Evolutionary conservation across 2,113 vertebrate species (phyloP).

Genomic region (Sciurus niger): DNA sequence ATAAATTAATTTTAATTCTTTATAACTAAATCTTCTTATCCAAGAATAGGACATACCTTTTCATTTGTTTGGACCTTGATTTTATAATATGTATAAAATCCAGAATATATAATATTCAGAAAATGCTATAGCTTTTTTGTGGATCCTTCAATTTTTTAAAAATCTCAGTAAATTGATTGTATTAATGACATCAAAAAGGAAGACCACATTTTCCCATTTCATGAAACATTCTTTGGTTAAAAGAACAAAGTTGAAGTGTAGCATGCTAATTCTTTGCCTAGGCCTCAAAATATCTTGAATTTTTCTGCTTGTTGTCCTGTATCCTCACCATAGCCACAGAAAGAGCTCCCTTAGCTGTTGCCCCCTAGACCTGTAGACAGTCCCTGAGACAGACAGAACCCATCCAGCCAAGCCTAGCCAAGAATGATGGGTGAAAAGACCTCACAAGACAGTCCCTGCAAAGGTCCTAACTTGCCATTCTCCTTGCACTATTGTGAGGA

Average conservation of each 20-base stretch:
- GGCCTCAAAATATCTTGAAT: background rate
- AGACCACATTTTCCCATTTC: background rate
- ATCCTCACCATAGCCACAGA: background rate
- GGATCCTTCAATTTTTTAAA: background rate
- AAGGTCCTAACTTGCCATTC: background rate
- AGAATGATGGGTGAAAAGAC: background rate
- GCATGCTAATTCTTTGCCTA: background rate
- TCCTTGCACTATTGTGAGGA: background rate
- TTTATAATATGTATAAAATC: background rate
- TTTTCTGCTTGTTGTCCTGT: background rate
- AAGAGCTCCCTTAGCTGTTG: background rate
- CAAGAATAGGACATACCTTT: slow-evolving; percentile 6
- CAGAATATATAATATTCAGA: background rate
- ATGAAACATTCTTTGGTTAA: background rate
- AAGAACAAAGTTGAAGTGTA: background rate
- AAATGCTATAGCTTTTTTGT: background rate
- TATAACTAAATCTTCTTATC: background rate
- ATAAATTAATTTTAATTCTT: background rate
- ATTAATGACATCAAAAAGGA: background rate
- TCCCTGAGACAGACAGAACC: background rate
- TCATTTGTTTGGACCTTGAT: slow-evolving; percentile 25
- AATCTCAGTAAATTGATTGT: background rate
- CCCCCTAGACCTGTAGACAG: background rate
- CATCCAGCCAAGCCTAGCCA: background rate
- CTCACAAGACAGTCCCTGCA: background rate